These are phyloP conservation scores for Notocelia uddmanniana DNA, from an alignment of 2,888 invertebrate species.

Conservation along the genomic window DNA sequence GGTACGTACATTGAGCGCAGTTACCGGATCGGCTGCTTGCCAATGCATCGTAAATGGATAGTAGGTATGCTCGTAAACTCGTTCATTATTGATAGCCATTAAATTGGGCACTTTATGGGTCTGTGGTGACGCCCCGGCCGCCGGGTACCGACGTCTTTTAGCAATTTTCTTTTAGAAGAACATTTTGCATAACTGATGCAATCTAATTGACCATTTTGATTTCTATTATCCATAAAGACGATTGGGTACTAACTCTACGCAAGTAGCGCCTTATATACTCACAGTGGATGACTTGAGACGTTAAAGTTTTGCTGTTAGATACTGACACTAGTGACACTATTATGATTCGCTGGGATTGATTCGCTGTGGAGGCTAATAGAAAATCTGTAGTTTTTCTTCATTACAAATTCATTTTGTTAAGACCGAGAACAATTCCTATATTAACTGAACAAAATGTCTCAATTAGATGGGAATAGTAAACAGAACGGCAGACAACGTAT, in stretches of 20 bases:
- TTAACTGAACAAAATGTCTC: slow-evolving; percentile 12
- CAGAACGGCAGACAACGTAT: slow-evolving; percentile 30
- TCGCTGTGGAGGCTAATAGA: too few species aligned
- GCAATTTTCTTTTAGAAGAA: slow-evolving; percentile 11
- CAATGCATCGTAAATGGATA: slow-evolving; percentile 79
- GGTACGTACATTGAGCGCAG: slow-evolving; percentile 57
- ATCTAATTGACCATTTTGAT: background rate
- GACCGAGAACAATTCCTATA: too few species aligned
- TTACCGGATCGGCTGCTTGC: slow-evolving; percentile 71
- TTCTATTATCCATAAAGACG: background rate
- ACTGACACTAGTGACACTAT: too few species aligned
- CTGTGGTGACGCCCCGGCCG: slow-evolving; percentile 57
- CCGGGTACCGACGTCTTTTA: slow-evolving; percentile 17
- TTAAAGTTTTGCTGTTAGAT: too few species aligned
- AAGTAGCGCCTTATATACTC: background rate
- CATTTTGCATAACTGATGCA: background rate
- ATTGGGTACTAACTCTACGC: background rate
- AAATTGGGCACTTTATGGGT: slow-evolving; percentile 77
- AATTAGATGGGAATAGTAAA: slow-evolving; percentile 37
- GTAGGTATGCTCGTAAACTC: slow-evolving; percentile 75
- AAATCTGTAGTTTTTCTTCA: too few species aligned
- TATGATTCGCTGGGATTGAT: too few species aligned
- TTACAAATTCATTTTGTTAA: too few species aligned
- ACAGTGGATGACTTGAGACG: too few species aligned
- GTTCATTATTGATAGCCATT: slow-evolving; percentile 78